Evolutionary conservation across 2,888 invertebrate species (phyloP).

Genomic region (Rambutsinella grinnellia): DNA sequence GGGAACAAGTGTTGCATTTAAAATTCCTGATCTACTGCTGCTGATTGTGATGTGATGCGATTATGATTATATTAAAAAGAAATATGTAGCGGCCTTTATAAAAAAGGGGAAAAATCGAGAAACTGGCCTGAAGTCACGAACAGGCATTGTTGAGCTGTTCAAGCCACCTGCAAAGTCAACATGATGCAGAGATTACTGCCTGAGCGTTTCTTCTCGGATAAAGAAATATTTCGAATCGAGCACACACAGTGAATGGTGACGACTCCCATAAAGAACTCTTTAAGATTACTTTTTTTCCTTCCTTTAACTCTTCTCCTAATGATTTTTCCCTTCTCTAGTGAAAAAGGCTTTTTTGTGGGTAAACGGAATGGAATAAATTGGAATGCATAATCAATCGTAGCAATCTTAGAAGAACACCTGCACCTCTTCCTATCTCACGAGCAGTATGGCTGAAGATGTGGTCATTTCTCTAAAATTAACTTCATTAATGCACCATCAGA

Average conservation of each 20-base stretch:
- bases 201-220: too few relatives aligned
- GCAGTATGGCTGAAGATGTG: not conserved
- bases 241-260: not conserved
- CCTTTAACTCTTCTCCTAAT: not conserved
- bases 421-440: not conserved
- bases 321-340: not conserved
- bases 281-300: not conserved
- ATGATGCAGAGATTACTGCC: too few relatives aligned
- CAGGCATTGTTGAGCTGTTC: not conserved
- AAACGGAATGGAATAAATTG: not conserved
- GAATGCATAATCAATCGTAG: not conserved
- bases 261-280: not conserved
- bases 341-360: not conserved
- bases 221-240: not conserved
- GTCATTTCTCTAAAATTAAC: not conserved
- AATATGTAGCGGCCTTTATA: not conserved
- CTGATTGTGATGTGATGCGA: not conserved
- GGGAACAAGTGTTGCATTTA: not conserved
- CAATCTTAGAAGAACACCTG: not conserved
- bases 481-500: not conserved
- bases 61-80: not conserved
- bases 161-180: conserved; percentile 19
- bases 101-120: not conserved
- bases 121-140: conserved; percentile 1
- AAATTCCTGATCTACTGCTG: not conserved